Evolutionary conservation across 2,113 vertebrate species (phyloP), one percentile per base, ranked within the genome.

Genomic region (Rhagologus leucostigma): DNA sequence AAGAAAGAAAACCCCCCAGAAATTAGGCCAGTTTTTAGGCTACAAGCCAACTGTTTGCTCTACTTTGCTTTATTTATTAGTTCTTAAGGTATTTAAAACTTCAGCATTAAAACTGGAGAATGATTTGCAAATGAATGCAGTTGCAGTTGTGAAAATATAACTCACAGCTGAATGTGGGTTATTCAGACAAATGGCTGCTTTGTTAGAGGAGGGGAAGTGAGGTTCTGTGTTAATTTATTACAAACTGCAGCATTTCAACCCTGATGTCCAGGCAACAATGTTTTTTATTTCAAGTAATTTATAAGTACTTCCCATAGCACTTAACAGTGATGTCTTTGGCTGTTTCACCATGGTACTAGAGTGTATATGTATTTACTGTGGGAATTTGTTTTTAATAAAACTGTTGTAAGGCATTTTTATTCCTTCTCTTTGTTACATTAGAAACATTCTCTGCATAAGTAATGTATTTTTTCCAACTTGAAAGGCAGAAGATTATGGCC

Each of bases 121-220:
- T 98, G 95, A 99, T 99, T 99, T 99, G 99, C 99, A 99, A 99
- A 98, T 99, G 98, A 99, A 99, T 99, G 98, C 97, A 96, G 97
- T 98, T 98, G 98, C 98, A 98, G 98, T 99, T 98, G 99, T 98
- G 98, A 98, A 99, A 99, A 99, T 99, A 99, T 99, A 99, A 99
- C 98, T 98, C 98, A 98, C 98, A 98, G 98, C 98, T 98, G 98
- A 98, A 98, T 98, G 98, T 98, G 97, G 98, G 97, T 98, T 98
- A 98, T 97, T 97, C 98, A 98, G 98, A 99, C 98, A 99, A 99
- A 99, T 98, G 97, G 97, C 95, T 95, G 98, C 98, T 98, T 99
- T 97, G 97, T 98, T 98, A 94, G 93, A 96, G 93, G 90, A 98
- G 98, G 97, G 98, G 98, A 98, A 98, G 98, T 98, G 97, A 98